Base-by-base conservation (phyloP, 2,888 invertebrate species). In the Entomobrya proxima region DNA sequence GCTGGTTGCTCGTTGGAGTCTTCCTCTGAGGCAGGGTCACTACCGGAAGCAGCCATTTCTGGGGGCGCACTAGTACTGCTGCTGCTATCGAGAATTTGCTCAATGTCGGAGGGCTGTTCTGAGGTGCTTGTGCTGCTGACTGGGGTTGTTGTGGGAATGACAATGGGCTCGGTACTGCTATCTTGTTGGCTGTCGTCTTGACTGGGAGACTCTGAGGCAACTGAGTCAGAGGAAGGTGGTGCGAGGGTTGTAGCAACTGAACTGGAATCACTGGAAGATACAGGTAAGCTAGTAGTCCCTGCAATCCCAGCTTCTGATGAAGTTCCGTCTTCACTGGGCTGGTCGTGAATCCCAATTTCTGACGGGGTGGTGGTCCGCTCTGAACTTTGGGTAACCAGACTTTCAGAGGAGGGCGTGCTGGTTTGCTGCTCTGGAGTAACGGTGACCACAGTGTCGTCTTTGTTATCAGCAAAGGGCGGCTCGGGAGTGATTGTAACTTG, bases 401-500 rank as follows among this genome's bases (percentile, higher is more conserved):
- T 78, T 35, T 72, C 78, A 2, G 86, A 64, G 50, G 82, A 64
- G 37, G 82, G 61, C 24, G 81, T 77, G 7, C 81, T 72, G 13
- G 84, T 55, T n/a, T n/a, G n/a, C 0, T 40, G 52, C 50, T 86
- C 86, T 18, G 88, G 88, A 11, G 88, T 88, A 21, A 88, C 79
- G 21, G 88, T 88, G 44, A 88, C 88, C 24, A 88, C 61, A 18
- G 81, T 27, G 11, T 83, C 86, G 11, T 82, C 82, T 1, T 86
- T 83, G 18, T 13, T 64, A 13, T 61, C 61, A 9, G 50, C 75
- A 35, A 32, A 67, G 27, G 67, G 76, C 4, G 88, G 87, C 40
- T 74, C 85, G 15, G 86, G 83, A 18, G 88, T 87, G 55, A 88
- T 85, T 30, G 86, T 88, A 47, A 88, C 83, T 24, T 72, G 30